phyloP scores from a whole-genome alignment of 2,797 vertebrate species.

The Tokudaia tokunoshimensis region DNA sequence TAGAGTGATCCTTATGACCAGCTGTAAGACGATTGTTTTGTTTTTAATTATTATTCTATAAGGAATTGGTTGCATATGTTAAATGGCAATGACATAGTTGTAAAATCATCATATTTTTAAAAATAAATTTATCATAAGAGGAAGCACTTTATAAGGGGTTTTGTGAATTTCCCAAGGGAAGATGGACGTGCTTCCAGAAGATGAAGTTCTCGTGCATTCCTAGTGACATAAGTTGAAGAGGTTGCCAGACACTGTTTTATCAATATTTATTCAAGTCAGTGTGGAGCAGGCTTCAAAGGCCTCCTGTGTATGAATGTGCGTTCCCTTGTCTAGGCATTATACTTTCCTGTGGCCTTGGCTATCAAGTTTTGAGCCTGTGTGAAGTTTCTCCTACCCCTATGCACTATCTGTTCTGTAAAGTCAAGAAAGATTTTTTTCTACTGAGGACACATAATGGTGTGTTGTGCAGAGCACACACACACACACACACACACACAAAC shows the following conservation, averaged over 20 bases:
- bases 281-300: background rate
- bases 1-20: background rate
- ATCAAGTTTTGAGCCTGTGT: background rate
- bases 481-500: background rate
- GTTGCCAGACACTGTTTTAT: background rate
- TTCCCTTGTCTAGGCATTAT: background rate
- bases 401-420: background rate
- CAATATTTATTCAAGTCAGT: background rate
- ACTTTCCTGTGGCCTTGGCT: background rate
- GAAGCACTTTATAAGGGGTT: background rate
- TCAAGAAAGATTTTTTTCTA: background rate
- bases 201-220: background rate
- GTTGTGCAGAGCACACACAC: background rate
- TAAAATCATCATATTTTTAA: slow-evolving; percentile 46
- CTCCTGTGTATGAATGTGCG: background rate
- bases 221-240: background rate
- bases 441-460: background rate
- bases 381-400: background rate
- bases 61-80: slow-evolving; percentile 14
- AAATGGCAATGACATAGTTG: background rate
- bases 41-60: background rate
- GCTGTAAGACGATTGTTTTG: background rate
- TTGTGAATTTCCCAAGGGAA: slow-evolving; percentile 37
- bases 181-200: slow-evolving; percentile 27
- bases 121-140: slow-evolving; percentile 1